Evolutionary conservation across 2,113 vertebrate species (phyloP).

Genomic region (Xerus inauris): DNA sequence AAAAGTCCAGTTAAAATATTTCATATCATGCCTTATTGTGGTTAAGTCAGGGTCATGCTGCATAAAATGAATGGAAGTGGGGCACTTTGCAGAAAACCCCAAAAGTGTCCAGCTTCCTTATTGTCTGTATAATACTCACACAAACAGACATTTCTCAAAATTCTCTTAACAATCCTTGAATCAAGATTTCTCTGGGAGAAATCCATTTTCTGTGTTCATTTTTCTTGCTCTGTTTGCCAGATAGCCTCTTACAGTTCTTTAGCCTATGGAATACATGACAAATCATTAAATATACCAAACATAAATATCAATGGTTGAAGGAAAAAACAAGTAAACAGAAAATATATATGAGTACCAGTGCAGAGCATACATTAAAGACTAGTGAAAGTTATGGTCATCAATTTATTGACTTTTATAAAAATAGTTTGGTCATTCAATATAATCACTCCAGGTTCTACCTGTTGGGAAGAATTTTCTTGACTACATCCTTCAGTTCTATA

Average conservation of each 20-base stretch:
- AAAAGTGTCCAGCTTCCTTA: not conserved
- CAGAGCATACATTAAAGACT: not conserved
- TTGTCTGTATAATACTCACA: not conserved
- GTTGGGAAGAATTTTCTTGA: not conserved
- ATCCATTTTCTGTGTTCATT: not conserved
- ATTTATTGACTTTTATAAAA: not conserved
- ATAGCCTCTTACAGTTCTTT: not conserved
- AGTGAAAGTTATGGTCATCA: not conserved
- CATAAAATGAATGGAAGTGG: not conserved
- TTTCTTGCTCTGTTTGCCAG: not conserved
- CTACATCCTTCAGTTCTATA: not conserved
- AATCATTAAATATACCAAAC: not conserved
- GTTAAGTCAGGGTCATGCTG: not conserved
- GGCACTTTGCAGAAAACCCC: not conserved
- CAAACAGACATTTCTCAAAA: not conserved
- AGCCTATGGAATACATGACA: not conserved
- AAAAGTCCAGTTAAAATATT: not conserved
- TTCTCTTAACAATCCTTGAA: not conserved
- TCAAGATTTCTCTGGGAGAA: not conserved
- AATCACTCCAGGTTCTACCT: not conserved
- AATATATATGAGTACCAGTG: not conserved
- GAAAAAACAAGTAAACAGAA: not conserved
- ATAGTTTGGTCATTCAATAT: not conserved
- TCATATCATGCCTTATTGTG: not conserved
- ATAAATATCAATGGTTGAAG: not conserved